Evolutionary conservation across 2,888 invertebrate species (phyloP), one percentile per base, ranked within the genome.

Genomic region (Ectemnius continuus): DNA sequence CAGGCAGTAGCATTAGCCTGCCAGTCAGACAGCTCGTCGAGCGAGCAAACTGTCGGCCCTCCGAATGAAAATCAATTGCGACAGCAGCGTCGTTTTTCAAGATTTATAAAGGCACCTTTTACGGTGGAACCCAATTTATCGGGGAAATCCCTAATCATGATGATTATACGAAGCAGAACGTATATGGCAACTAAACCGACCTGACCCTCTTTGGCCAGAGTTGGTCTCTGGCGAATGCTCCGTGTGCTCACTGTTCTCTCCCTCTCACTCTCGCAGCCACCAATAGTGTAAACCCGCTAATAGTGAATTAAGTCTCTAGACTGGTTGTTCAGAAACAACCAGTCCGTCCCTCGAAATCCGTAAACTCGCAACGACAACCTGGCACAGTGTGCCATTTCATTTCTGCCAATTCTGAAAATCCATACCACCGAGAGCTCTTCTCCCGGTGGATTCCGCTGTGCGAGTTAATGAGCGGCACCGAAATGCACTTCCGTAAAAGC

Each of bases 391-490:
- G 81, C 71, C 67, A 81, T 70, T 36, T 11, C 8, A 36, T 36
- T 36, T 36, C 36, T 36, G 79, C 78, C 81, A 70, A 75, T 63
- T 67, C 57, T 52, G 57, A 64, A 75, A 80, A 78, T 80, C 70
- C 67, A 73, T 81, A 70, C 79, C 76, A 79, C 79, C 76, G 75
- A 75, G 81, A 80, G 73, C 82, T 76, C 73, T 82, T 73, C 79
- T 75, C 0, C 76, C 67, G 48, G 73, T 74, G 71, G 36, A 36
- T 36, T 36, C 52, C 66, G 48, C 62, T 52, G 36, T 59, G 70
- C 71, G 73, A 75, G 81, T 75, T 79, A 78, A 56, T 73, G 73
- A 67, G 52, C 47, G 64, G 67, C 65, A 70, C 57, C 69, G 70
- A 68, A 77, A 79, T 46, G 68, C 74, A 77, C 80, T 74, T 61